Conservation (phyloP, 2,113 vertebrate species). For the Loxodonta africana region DNA sequence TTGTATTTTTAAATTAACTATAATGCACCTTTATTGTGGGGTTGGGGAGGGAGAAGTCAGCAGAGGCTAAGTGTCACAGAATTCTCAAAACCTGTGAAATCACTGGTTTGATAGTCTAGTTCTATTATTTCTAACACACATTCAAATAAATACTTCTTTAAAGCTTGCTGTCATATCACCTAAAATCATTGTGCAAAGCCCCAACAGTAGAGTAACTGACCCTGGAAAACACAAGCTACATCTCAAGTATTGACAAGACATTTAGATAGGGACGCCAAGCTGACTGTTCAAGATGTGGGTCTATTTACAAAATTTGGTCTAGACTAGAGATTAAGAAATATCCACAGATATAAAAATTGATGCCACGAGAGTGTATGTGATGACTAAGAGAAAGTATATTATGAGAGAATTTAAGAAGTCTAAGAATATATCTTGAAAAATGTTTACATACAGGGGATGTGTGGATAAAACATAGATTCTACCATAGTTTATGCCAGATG, state of each 20-base stretch:
- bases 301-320: neutral
- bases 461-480: neutral
- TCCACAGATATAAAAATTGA: neutral
- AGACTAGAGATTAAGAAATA: neutral
- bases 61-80: neutral
- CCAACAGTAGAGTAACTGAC: neutral
- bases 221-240: neutral
- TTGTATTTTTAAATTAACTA: neutral
- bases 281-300: neutral
- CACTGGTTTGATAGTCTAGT: neutral
- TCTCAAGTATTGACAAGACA: neutral
- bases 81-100: neutral
- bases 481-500: neutral
- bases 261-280: neutral
- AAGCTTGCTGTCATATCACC: neutral
- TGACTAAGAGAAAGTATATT: neutral
- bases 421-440: neutral
- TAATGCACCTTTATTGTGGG: neutral
- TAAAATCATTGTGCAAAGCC: neutral
- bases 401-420: neutral
- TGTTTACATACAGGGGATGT: neutral
- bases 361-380: neutral
- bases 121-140: neutral
- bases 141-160: neutral
- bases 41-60: too few relatives aligned